Percentiles rank a stretch among this genome's conserved stretches.
Conservation (phyloP, 37 sponge, comb jelly and placozoan species). For the Aplysina aerophoba region DNA sequence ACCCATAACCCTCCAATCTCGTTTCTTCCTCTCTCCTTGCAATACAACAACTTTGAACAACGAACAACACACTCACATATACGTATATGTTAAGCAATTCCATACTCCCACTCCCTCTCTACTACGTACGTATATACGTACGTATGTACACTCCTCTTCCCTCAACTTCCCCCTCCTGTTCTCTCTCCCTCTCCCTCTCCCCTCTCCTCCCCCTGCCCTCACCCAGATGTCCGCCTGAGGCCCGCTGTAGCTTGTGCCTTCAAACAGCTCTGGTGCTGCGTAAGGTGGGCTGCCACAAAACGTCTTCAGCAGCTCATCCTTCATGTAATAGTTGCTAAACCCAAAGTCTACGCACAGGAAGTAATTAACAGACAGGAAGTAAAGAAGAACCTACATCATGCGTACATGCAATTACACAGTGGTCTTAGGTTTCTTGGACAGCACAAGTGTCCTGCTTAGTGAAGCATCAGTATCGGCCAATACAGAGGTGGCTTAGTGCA, state of each 20-base stretch:
- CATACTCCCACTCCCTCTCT: slow-evolving; percentile 12
- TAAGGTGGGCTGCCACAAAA: slow-evolving; percentile 99
- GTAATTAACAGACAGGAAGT: neutral
- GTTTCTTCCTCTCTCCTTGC: too few relatives aligned
- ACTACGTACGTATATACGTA: neutral
- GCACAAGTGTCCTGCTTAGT: too few relatives aligned
- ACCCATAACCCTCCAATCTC: neutral
- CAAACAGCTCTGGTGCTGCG: slow-evolving; percentile 98
- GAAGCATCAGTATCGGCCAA: too few relatives aligned
- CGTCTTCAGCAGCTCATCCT: slow-evolving; percentile 84
- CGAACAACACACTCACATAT: neutral
- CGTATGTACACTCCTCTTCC: slow-evolving; percentile 8
- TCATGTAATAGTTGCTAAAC: slow-evolving; percentile 89
- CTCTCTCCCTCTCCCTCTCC: neutral
- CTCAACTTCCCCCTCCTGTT: neutral
- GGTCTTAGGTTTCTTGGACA: too few relatives aligned
- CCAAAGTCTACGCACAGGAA: slow-evolving; percentile 82
- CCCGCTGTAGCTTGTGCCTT: slow-evolving; percentile 90
- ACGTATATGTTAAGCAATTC: neutral
- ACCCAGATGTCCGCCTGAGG: slow-evolving; percentile 98
- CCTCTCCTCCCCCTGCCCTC: neutral
- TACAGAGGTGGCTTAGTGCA: too few relatives aligned
- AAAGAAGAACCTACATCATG: neutral
- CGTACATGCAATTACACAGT: neutral
- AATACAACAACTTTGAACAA: neutral